Evolutionary conservation across 2,113 vertebrate species (phyloP).

Genomic region (Stegostoma tigrinum): DNA sequence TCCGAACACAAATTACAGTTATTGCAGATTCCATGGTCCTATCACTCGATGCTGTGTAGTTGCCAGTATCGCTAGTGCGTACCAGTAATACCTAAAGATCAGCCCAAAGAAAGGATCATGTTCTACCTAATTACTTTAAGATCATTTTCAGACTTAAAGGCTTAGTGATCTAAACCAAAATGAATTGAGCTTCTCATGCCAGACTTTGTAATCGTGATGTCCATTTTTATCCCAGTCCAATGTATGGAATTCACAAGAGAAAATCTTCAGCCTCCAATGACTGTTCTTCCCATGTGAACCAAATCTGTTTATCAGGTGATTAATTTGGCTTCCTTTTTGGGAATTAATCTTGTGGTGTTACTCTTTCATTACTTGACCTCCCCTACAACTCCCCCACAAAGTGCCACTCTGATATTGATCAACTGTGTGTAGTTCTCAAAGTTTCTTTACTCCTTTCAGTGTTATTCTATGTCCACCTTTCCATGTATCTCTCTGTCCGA

Average conservation of each 20-base stretch:
- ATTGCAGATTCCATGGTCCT: not conserved
- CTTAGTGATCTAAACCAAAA: not conserved
- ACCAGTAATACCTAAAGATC: not conserved
- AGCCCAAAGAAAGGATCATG: not conserved
- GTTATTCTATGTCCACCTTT: not conserved
- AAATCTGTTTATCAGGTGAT: not conserved
- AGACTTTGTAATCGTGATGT: not conserved
- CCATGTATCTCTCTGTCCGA: not conserved
- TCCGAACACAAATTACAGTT: not conserved
- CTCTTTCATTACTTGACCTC: not conserved
- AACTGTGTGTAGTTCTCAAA: not conserved
- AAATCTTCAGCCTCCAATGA: not conserved
- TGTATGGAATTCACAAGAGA: not conserved
- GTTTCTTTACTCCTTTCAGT: not conserved
- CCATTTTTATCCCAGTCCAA: not conserved
- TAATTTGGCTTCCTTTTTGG: not conserved
- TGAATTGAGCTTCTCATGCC: not conserved
- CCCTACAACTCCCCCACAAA: not conserved
- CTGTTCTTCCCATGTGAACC: not conserved
- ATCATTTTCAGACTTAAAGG: not conserved
- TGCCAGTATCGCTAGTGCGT: not conserved
- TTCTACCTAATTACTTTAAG: not conserved
- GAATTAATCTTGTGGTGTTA: not conserved
- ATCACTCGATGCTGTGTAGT: not conserved
- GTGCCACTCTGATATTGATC: not conserved